Conservation (phyloP, 2,113 vertebrate species). For the Struthio camelus region DNA sequence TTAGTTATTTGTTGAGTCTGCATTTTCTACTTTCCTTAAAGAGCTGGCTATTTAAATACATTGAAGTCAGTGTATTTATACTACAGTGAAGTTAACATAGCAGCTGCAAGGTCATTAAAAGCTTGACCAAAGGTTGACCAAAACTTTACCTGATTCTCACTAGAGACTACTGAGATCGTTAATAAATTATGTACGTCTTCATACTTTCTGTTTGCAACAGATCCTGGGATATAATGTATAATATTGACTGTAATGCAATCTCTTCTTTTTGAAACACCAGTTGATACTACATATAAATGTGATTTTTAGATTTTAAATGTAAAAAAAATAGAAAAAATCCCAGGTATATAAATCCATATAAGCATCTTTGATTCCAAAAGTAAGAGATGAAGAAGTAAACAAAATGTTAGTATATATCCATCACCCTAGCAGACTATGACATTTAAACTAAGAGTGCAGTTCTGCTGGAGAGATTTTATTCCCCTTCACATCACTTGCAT, state of each 20-base stretch:
- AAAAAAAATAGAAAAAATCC: background rate
- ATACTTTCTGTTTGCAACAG: background rate
- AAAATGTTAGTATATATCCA: background rate
- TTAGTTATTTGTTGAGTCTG: conserved; percentile 3
- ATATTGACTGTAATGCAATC: conserved; percentile 6
- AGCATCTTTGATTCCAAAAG: background rate
- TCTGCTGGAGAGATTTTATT: background rate
- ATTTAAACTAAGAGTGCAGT: background rate
- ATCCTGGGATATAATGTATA: background rate
- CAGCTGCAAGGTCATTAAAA: conserved; percentile 7
- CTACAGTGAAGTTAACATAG: background rate
- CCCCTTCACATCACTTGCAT: background rate
- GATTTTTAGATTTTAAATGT: background rate
- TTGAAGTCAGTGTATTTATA: background rate
- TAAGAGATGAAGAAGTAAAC: background rate
- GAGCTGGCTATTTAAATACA: background rate
- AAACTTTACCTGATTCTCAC: background rate
- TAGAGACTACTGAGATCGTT: background rate
- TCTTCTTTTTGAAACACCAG: background rate
- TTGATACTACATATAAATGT: background rate
- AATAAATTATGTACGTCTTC: conserved; percentile 26
- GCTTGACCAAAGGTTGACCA: background rate
- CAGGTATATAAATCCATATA: background rate
- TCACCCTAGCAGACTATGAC: background rate
- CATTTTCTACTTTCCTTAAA: conserved; percentile 1